Conservation (phyloP, 1,140 invertebrate genomes). For the Drosophila bocki region DNA sequence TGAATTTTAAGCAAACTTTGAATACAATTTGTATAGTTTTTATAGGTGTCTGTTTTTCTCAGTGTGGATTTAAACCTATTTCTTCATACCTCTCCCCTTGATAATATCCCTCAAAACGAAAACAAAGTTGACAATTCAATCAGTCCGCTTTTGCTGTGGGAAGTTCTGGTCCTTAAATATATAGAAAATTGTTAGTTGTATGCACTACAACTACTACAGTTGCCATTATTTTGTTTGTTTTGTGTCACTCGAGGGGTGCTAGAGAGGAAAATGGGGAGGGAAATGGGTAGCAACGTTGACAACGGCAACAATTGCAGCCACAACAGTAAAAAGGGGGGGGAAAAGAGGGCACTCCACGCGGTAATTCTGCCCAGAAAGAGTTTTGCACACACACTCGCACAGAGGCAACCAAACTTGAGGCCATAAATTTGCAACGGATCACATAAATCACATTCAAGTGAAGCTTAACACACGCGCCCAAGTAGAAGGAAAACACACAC, state of each 20-base stretch:
- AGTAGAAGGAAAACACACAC: constrained; percentile 64
- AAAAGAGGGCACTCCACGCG: constrained; percentile 56
- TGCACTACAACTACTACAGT: constrained; percentile 21
- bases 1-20: neutral
- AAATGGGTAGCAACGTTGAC: constrained; percentile 26
- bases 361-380: constrained; percentile 69
- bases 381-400: constrained; percentile 23
- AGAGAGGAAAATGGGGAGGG: constrained; percentile 3
- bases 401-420: constrained; percentile 74
- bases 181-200: constrained; percentile 38
- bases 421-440: constrained; percentile 81
- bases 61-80: neutral
- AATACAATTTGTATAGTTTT: too few relatives aligned
- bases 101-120: constrained; percentile 5
- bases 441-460: constrained; percentile 84
- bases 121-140: constrained; percentile 72
- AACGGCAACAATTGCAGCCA: constrained; percentile 57
- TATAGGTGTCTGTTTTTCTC: neutral
- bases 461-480: constrained; percentile 82
- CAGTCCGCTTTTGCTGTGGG: constrained; percentile 36
- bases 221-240: constrained; percentile 56
- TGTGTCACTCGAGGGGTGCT: constrained; percentile 59
- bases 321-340: constrained; percentile 44
- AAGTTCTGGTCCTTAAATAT: constrained; percentile 25
- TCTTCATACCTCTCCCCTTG: neutral